Conservation (phyloP, 2,113 vertebrate genomes). For the Ictidomys tridecemlineatus region DNA sequence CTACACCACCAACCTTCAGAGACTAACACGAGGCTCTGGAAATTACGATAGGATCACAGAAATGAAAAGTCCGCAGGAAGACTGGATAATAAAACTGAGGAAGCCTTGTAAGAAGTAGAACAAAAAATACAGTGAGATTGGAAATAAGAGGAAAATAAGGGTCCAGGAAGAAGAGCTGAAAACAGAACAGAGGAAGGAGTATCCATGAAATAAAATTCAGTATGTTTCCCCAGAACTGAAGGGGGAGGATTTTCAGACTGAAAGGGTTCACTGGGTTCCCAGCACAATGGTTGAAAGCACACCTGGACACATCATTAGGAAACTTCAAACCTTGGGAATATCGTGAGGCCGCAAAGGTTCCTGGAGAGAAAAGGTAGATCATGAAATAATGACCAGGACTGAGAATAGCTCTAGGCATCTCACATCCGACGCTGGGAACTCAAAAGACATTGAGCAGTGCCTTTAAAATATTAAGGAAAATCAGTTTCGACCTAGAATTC, state of each 20-base stretch:
- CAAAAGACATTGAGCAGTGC: background rate
- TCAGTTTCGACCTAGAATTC: background rate
- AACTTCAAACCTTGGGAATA: background rate
- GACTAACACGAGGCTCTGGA: background rate
- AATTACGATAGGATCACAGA: background rate
- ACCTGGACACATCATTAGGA: background rate
- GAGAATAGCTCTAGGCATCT: background rate
- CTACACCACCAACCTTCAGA: background rate
- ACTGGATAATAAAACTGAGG: background rate
- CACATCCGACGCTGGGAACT: background rate
- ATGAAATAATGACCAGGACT: background rate
- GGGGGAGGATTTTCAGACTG: background rate
- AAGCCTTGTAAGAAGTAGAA: background rate
- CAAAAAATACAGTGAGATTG: background rate
- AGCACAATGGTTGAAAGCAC: background rate
- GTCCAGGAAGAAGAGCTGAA: background rate
- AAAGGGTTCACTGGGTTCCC: background rate
- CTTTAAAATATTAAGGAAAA: background rate
- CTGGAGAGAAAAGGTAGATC: background rate
- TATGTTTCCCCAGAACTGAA: background rate
- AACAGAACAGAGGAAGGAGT: background rate
- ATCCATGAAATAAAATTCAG: background rate
- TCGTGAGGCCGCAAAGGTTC: background rate
- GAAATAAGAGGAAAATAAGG: background rate
- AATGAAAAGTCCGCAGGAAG: background rate